phyloP scores from a whole-genome alignment of 2,113 vertebrate species.

The Thamnophis sirtalis region DNA sequence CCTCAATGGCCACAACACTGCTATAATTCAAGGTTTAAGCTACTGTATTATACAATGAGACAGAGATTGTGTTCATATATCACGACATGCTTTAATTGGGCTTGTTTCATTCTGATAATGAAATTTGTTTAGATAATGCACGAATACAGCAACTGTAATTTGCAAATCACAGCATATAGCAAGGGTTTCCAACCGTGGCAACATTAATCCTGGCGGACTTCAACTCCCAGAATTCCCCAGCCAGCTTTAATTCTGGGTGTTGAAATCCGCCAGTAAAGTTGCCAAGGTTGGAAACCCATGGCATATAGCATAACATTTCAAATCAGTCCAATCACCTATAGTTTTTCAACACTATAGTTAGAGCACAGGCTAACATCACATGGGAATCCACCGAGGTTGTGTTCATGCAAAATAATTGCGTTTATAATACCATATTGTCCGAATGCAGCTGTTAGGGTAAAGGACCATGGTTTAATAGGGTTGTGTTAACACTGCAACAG shows the following conservation, averaged over 20 bases:
- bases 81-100: not conserved
- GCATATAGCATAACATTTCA: not conserved
- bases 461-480: not conserved
- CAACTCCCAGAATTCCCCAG: too few species aligned
- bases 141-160: not conserved
- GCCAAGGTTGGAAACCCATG: too few species aligned
- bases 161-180: not conserved
- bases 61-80: not conserved
- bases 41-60: not conserved
- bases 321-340: not conserved
- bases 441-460: not conserved
- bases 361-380: not conserved
- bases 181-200: too few species aligned
- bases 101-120: not conserved
- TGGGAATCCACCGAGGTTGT: not conserved
- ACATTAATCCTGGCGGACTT: too few species aligned
- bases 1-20: not conserved
- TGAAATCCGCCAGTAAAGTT: too few species aligned
- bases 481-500: not conserved
- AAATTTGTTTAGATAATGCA: not conserved
- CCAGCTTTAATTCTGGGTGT: too few species aligned
- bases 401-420: not conserved
- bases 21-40: not conserved
- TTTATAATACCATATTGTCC: not conserved
- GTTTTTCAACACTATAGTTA: not conserved